Base-by-base conservation (phyloP, 2,113 vertebrate species). In the Pogonocichla stellata region DNA sequence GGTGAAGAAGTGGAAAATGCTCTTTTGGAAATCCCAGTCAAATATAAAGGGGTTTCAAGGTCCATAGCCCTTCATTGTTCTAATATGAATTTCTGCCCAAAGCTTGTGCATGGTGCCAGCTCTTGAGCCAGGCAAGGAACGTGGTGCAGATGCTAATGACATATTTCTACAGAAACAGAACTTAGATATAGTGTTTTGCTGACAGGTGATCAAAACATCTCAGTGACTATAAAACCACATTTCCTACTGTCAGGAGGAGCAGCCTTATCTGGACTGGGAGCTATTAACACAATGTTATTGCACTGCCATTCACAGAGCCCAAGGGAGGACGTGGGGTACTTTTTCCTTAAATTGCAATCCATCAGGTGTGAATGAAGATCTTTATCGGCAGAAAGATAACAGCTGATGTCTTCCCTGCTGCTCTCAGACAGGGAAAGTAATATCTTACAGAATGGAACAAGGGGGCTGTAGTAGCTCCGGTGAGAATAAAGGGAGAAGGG, bases 191-290 rank as follows among this genome's bases (percentile, higher is more conserved):
- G 56, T 48, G 51, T 93, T 96, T 94, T 69, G 61, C 56, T 94
- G 95, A 97, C 94, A 96, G 79, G 92, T 88, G 93, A 96, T 90
- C 94, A 95, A 96, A 96, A 96, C 90, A 95, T 92, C 90, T 93
- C 88, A 47, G 88, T 60, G 70, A 53, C 65, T 73, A 78, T 81
- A 94, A 78, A 81, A 64, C 67, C 62, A 42, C 2, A 7, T 78
- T 97, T 96, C 95, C 94, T 92, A 81, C 93, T 86, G 92, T 83
- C 93, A 92, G 74, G 61, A 88, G 62, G 34, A 81, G 28, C 58
- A 88, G 87, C 9, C 29, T 94, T 95, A 95, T 95, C 93, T 96
- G 48, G 84, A 86, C 86, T 85, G 93, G 92, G 84, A 94, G 91
- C 92, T 92, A 95, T 96, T 95, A 96, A 93, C 87, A 40, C 89